phyloP scores from a whole-genome alignment of 2,797 vertebrate genomes.

The Tiaroga cobitis region DNA sequence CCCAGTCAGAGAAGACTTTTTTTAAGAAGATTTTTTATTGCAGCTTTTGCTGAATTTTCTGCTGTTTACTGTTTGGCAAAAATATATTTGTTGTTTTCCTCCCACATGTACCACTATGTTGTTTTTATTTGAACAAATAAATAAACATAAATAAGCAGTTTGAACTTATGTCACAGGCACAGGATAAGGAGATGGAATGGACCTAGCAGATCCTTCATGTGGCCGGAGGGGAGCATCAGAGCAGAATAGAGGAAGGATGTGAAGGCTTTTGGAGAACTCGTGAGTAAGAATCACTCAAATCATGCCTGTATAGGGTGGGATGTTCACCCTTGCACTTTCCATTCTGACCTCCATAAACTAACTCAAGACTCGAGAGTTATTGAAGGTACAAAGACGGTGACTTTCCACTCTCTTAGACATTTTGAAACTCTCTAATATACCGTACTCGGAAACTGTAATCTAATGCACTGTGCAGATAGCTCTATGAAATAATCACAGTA shows the following conservation, averaged over 20 bases:
- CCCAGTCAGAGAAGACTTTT: neutral
- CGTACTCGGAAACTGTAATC: neutral
- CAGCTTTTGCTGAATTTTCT: neutral
- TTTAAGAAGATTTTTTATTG: too few species aligned
- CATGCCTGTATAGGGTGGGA: neutral
- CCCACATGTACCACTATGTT: neutral
- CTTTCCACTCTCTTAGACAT: neutral
- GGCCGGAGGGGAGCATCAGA: neutral
- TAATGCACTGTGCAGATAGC: neutral
- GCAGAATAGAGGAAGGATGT: slow-evolving; percentile 46
- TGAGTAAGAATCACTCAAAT: neutral
- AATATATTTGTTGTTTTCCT: neutral
- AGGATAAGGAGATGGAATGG: neutral
- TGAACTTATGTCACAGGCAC: neutral
- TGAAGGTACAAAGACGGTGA: neutral
- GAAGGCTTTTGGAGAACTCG: neutral
- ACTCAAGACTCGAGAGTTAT: neutral
- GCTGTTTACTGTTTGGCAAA: neutral
- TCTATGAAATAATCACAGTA: neutral
- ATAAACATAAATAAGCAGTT: neutral
- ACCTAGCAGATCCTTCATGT: neutral
- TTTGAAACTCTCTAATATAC: neutral
- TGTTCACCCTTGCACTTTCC: neutral
- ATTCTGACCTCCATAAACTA: neutral
- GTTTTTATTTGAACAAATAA: neutral